Conservation (phyloP, 2,113 vertebrate genomes). For the Trogon surrucura region DNA sequence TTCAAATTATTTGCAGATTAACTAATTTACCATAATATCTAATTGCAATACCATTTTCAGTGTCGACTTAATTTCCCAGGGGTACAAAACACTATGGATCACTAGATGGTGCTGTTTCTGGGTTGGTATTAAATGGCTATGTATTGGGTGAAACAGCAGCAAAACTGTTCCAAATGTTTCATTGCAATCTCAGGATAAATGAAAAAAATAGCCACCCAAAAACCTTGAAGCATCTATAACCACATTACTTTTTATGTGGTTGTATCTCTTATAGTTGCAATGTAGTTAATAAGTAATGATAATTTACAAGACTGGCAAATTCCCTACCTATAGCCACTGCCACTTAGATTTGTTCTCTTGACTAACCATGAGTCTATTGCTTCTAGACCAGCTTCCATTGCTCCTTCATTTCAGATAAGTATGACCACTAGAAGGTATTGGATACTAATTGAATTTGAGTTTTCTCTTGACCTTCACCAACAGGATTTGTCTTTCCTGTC, state of each 20-base stretch:
- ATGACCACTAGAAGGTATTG: neutral
- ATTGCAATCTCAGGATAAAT: neutral
- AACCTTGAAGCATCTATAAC: neutral
- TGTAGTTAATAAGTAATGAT: neutral
- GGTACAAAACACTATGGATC: neutral
- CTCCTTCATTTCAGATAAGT: neutral
- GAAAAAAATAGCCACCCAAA: neutral
- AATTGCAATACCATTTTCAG: neutral
- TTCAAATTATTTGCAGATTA: neutral
- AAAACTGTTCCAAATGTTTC: neutral
- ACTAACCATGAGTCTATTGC: neutral
- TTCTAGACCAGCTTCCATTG: neutral
- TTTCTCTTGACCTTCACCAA: too few species aligned
- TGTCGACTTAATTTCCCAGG: neutral
- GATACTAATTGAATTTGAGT: too few species aligned
- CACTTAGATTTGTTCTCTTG: neutral
- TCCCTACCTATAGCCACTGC: neutral
- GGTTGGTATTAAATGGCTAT: neutral
- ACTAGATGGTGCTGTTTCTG: slow-evolving; percentile 65
- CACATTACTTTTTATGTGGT: neutral
- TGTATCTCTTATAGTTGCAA: neutral
- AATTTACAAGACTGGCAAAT: neutral
- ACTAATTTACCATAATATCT: neutral
- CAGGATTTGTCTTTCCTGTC: neutral
- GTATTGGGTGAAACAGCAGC: neutral